Evolutionary conservation across 23 tunicate species (phyloP).

Genomic region (Botrylloides violaceus): DNA sequence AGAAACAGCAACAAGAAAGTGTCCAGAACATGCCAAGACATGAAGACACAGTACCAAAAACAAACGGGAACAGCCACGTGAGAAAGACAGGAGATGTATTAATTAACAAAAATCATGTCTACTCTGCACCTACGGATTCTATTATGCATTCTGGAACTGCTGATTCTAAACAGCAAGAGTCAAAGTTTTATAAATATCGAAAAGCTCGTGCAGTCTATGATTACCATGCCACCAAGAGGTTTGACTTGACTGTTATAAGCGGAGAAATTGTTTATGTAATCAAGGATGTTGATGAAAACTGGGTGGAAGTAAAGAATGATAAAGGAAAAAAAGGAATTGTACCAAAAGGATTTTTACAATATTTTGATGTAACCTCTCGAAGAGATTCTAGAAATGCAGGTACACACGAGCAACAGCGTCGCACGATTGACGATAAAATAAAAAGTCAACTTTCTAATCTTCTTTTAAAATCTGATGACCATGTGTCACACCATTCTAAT

Average conservation of each 20-base stretch:
- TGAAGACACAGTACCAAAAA: not conserved
- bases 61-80: not conserved
- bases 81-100: not conserved
- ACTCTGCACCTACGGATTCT: not conserved
- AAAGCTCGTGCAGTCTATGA: slow-evolving; percentile 10
- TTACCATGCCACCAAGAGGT: slow-evolving; percentile 29
- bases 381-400: too few species aligned
- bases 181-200: not conserved
- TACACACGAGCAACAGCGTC: not conserved
- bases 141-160: not conserved
- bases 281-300: slow-evolving; percentile 34
- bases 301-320: slow-evolving; percentile 62
- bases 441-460: not conserved
- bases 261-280: slow-evolving; percentile 41
- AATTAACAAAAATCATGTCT: not conserved
- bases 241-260: slow-evolving; percentile 40
- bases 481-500: not conserved
- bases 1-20: not conserved
- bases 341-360: slow-evolving; percentile 30
- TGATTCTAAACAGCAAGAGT: not conserved
- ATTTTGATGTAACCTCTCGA: too few species aligned
- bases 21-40: not conserved
- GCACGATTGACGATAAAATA: not conserved
- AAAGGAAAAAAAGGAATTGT: slow-evolving; percentile 40
- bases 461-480: not conserved